Conservation (phyloP, 2,888 invertebrate species). For the Drosophila niveifrons region DNA sequence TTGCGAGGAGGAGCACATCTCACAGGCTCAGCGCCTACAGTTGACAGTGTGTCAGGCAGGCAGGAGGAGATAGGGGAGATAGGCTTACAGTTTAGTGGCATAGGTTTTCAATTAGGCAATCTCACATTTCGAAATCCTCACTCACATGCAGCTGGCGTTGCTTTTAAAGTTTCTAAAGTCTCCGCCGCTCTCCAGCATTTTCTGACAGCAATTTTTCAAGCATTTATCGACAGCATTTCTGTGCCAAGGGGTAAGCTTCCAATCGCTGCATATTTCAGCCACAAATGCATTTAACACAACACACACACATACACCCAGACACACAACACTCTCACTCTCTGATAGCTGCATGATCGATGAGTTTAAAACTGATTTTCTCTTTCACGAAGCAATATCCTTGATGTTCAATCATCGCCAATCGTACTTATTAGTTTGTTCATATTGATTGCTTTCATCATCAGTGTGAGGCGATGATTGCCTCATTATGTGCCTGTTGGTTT, state of each 20-base stretch:
- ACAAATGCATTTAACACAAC: constrained; percentile 14
- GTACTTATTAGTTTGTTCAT: constrained; percentile 40
- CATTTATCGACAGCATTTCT: constrained; percentile 31
- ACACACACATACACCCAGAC: constrained; percentile 3
- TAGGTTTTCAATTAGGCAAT: constrained; percentile 70
- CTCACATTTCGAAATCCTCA: neutral
- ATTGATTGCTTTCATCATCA: constrained; percentile 43
- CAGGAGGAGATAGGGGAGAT: constrained; percentile 2
- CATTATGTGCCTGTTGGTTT: constrained; percentile 12
- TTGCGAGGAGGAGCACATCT: constrained; percentile 26
- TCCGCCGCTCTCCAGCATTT: neutral
- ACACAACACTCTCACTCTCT: constrained; percentile 7
- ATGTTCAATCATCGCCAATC: constrained; percentile 21
- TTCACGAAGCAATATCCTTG: constrained; percentile 21
- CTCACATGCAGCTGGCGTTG: constrained; percentile 46
- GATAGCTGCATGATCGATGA: constrained; percentile 43
- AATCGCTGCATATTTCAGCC: constrained; percentile 15
- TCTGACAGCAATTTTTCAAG: constrained; percentile 13
- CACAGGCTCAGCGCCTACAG: constrained; percentile 15
- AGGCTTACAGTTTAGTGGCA: constrained; percentile 67
- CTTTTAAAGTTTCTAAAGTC: constrained; percentile 20
- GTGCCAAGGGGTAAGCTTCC: constrained; percentile 36
- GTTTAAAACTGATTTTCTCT: constrained; percentile 13
- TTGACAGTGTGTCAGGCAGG: neutral
- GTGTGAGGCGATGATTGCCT: constrained; percentile 23